Percentiles rank a stretch among this genome's conserved stretches.
Evolutionary conservation across 2,113 vertebrate genomes (phyloP).

Genomic region (Hypomesus transpacificus): DNA sequence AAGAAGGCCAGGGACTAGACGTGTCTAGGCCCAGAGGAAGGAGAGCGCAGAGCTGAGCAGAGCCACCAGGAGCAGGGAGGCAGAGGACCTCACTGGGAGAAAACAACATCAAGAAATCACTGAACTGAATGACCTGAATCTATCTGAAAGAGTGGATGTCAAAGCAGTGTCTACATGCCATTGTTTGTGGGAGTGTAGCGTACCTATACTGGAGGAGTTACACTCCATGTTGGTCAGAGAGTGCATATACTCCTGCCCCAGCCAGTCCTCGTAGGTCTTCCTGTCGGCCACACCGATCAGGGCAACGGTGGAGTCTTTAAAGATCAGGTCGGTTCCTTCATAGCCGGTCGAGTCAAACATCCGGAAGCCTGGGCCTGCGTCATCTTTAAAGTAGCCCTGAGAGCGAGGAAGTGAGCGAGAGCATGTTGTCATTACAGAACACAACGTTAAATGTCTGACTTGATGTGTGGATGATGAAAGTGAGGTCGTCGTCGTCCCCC

Average conservation of each 20-base stretch:
- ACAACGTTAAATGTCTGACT: not conserved
- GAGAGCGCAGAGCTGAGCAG: constrained; percentile 47
- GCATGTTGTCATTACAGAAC: not conserved
- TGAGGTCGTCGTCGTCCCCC: not conserved
- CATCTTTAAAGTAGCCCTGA: constrained; percentile 79
- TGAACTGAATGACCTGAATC: not conserved
- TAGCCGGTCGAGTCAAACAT: constrained; percentile 90
- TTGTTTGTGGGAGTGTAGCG: not conserved
- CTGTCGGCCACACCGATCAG: constrained; percentile 75
- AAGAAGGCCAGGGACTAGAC: not conserved
- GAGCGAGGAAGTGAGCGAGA: constrained; percentile 10
- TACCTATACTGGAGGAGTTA: constrained; percentile 72
- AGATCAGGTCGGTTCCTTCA: constrained; percentile 81
- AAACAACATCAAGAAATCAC: not conserved
- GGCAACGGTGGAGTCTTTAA: constrained; percentile 84
- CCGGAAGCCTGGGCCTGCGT: constrained; percentile 71
- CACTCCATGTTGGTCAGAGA: constrained; percentile 78
- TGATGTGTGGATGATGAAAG: not conserved
- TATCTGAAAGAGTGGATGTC: no score
- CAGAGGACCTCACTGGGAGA: constrained; percentile 54
- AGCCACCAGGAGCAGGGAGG: constrained; percentile 44
- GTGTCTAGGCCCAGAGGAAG: constrained; percentile 47
- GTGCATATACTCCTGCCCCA: constrained; percentile 80
- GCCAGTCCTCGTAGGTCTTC: constrained; percentile 82
- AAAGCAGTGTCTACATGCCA: not conserved